Conservation (phyloP, 2,888 invertebrate species). For the Mesorhabditis belari region DNA sequence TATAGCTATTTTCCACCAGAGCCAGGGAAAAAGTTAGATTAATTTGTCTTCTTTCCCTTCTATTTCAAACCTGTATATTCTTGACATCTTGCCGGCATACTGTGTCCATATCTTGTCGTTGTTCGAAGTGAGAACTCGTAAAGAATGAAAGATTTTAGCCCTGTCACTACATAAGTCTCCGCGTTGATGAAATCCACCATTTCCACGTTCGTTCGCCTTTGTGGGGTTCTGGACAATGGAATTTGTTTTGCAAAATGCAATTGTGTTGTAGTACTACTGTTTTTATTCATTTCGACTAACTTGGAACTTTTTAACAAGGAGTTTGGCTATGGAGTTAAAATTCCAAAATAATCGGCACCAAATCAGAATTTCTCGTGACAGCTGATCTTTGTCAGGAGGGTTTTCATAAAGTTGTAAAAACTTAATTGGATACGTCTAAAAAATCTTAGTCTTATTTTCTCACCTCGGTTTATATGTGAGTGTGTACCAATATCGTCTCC, state of each 20-base stretch:
- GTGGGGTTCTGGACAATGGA: constrained; percentile 47
- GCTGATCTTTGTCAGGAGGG: too few species aligned
- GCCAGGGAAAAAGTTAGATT: background rate
- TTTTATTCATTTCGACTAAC: too few species aligned
- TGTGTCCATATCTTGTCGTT: constrained; percentile 44
- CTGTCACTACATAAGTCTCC: constrained; percentile 39
- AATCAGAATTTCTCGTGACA: too few species aligned
- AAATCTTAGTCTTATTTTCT: too few species aligned
- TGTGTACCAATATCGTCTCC: constrained; percentile 49
- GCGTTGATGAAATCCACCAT: constrained; percentile 48
- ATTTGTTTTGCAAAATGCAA: too few species aligned
- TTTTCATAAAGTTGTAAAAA: too few species aligned
- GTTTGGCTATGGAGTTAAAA: too few species aligned
- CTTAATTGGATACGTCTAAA: too few species aligned
- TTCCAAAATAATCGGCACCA: too few species aligned
- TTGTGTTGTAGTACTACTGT: too few species aligned
- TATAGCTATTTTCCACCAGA: background rate
- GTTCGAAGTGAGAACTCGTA: constrained; percentile 50
- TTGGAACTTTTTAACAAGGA: too few species aligned
- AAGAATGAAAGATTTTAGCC: constrained; percentile 42
- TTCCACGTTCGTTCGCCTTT: constrained; percentile 37
- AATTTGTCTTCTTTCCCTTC: background rate
- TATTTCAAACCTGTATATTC: constrained; percentile 45
- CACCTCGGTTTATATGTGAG: constrained; percentile 44
- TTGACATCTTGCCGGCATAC: constrained; percentile 40